Evolutionary conservation across 1,140 invertebrate species (phyloP).

Genomic region (Zophobas atratus): DNA sequence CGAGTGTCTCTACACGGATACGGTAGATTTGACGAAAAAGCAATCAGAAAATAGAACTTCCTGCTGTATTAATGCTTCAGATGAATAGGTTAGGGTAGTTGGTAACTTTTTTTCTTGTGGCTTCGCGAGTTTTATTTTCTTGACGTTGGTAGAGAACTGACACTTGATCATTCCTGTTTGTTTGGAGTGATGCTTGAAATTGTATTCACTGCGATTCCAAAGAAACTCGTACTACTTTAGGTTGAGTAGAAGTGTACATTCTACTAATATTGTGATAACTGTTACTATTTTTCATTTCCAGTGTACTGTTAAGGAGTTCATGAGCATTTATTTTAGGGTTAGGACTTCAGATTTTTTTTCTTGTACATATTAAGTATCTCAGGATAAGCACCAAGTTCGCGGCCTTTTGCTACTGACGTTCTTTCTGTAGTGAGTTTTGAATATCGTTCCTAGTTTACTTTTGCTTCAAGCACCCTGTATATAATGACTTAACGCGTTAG

Average conservation of each 20-base stretch:
- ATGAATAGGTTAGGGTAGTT: constrained; percentile 55
- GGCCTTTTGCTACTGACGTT: constrained; percentile 20
- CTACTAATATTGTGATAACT: constrained; percentile 32
- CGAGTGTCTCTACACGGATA: constrained; percentile 62
- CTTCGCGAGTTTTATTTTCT: no score
- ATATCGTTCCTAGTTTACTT: not conserved
- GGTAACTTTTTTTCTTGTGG: no score
- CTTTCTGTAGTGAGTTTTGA: not conserved
- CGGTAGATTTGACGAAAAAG: constrained; percentile 65
- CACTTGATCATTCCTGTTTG: not conserved
- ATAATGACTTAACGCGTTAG: constrained; percentile 16
- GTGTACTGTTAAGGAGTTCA: not conserved
- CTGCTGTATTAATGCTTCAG: constrained; percentile 62
- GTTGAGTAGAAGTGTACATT: constrained; percentile 1
- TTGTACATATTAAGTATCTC: constrained; percentile 12
- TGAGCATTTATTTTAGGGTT: constrained; percentile 20
- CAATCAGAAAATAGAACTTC: constrained; percentile 61
- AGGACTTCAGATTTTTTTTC: not conserved
- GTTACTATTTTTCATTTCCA: not conserved
- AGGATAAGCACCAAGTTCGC: constrained; percentile 23
- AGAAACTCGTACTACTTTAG: not conserved
- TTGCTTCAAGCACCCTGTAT: constrained; percentile 21
- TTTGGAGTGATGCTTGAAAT: no score
- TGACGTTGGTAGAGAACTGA: no score
- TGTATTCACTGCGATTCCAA: constrained; percentile 18